Evolutionary conservation across 2,797 vertebrate species (phyloP), one percentile per base, ranked within the genome.

Genomic region (Acanthis flammea): DNA sequence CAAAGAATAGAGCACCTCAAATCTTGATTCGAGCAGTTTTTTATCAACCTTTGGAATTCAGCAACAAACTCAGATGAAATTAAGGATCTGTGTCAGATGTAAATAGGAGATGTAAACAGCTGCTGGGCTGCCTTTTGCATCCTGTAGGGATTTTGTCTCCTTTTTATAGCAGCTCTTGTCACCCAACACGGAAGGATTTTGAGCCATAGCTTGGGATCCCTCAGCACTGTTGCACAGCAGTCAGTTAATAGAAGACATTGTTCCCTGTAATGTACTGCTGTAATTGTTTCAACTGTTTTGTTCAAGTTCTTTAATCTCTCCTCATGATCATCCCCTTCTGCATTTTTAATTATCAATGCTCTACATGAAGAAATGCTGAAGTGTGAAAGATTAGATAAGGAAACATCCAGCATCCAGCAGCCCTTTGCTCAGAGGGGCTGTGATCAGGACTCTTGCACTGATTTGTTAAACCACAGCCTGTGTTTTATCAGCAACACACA

Each of bases 351-450:
- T 93, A 83, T 39, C 68, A 4, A 0, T 1, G 16, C 83, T 86
- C 77, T 51, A 47, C 88, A 63, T 27, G 54, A 71, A 86, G 70
- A 53, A 86, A 61, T 57, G 47, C n/a, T 61, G 66, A 55, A 72
- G 51, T 51, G 54, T 23, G 83, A 75, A 88, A 91, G 85, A 87
- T 93, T 28, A 95, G 92, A 89, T 86, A 84, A 90, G 80, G 73
- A 76, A 78, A 30, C 41, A 17, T 19, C 24, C 62, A 81, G 39
- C 77, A 60, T 35, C 27, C 77, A 90, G 82, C 70, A 54, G 39
- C 72, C 47, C 70, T 83, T 60, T 78, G 68, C 86, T 92, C 72
- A 15, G 39, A 14, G 71, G 30, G 63, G 27, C 53, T 90, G 65
- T 54, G 50, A 73, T 51, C 21, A 4, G 70, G 68, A 10, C 65